Evolutionary conservation across 2,888 invertebrate species (phyloP).

Genomic region (Aelia acuminata): DNA sequence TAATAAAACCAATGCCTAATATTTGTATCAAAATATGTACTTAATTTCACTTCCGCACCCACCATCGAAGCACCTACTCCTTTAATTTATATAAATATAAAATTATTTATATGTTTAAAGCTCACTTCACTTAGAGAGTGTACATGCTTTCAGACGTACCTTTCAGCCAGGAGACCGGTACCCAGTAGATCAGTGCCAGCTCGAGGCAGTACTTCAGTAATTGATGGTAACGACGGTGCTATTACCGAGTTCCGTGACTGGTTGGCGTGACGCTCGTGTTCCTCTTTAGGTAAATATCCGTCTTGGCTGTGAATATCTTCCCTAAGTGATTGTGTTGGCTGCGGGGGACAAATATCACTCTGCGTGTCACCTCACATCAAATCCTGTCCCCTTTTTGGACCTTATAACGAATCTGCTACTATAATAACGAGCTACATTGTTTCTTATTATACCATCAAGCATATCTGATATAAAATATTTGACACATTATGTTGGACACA

Average conservation of each 20-base stretch:
- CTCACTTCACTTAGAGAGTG: no score
- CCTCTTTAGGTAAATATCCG: conserved; percentile 23
- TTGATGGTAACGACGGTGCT: neutral
- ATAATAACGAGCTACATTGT: neutral
- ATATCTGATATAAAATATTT: no score
- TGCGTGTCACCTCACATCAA: neutral
- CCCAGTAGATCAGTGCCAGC: neutral
- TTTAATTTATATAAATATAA: no score
- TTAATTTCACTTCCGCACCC: no score
- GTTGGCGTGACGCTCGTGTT: neutral
- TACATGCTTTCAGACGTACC: no score
- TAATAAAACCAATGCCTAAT: no score
- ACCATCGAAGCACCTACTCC: no score
- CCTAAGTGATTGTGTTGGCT: neutral
- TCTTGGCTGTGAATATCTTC: neutral
- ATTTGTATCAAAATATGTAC: no score
- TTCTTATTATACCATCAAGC: neutral
- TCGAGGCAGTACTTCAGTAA: neutral
- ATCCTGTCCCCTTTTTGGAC: neutral
- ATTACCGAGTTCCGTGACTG: neutral
- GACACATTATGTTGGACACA: no score
- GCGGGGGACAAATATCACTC: neutral
- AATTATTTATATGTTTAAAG: no score
- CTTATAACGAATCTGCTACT: neutral
- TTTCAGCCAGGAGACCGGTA: no score